Conservation (phyloP, 2,888 invertebrate genomes). For the Orthonevra nobilis region DNA sequence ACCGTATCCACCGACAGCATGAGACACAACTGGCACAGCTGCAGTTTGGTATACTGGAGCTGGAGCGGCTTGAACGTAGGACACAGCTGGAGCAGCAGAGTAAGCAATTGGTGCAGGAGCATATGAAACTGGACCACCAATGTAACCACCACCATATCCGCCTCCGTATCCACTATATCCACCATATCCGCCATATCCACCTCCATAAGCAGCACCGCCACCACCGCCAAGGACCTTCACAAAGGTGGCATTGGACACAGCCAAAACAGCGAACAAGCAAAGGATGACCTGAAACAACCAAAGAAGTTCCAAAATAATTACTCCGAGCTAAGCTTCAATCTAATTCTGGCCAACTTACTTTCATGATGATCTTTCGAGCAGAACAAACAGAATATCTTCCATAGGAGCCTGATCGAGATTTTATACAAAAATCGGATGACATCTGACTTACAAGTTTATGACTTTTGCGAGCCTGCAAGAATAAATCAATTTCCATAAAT, state of each 20-base stretch:
- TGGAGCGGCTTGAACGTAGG: constrained; percentile 1
- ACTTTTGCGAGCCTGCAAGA: neutral
- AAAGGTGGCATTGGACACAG: constrained; percentile 33
- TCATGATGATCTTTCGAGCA: constrained; percentile 42
- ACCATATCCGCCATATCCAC: neutral
- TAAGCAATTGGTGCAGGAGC: neutral
- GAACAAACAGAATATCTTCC: constrained; percentile 22
- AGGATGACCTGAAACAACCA: constrained; percentile 35
- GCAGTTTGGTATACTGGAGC: constrained; percentile 13
- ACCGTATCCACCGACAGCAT: neutral
- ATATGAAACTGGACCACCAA: constrained; percentile 11
- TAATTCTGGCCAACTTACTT: constrained; percentile 14
- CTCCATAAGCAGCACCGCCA: neutral
- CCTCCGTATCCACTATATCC: neutral
- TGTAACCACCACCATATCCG: constrained; percentile 6
- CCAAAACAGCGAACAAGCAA: constrained; percentile 46
- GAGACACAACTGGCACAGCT: neutral
- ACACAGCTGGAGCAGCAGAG: constrained; percentile 3
- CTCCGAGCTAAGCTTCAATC: no score
- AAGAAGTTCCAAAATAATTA: no score
- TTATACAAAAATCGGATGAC: constrained; percentile 24
- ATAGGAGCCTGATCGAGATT: constrained; percentile 5
- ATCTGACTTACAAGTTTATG: neutral
- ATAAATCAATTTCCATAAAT: no score
- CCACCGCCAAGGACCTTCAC: constrained; percentile 22